A percentile compares a stretch with the other conserved stretches of the same genome.
These are phyloP conservation scores for Malurus cyaneus DNA, from an alignment of 2,113 vertebrate genomes.

Conservation along the genomic window DNA sequence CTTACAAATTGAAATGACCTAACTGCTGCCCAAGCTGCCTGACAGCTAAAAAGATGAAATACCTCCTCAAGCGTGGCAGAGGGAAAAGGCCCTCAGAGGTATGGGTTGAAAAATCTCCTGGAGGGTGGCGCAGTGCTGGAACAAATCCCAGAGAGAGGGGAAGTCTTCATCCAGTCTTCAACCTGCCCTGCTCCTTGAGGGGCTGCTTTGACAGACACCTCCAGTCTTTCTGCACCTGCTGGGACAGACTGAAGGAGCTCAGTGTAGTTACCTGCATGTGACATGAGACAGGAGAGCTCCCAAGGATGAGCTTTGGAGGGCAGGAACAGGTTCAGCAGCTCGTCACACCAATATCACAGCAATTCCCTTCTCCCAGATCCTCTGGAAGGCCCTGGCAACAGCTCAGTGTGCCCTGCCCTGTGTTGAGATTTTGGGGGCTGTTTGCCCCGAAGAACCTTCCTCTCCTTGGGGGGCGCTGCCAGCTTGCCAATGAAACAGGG, in stretches of 20 bases:
- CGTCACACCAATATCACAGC: not conserved
- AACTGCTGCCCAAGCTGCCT: not conserved
- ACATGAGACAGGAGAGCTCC: not conserved
- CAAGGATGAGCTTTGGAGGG: not conserved
- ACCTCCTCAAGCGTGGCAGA: not conserved
- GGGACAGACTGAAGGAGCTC: not conserved
- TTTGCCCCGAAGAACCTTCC: not conserved
- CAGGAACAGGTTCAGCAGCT: not conserved
- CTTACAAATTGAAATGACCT: not conserved
- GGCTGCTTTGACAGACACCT: not conserved
- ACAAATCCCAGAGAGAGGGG: not conserved
- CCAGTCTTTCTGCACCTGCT: not conserved
- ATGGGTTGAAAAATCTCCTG: not conserved
- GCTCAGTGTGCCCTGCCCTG: accelerated
- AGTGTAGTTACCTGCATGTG: accelerated
- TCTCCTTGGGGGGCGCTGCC: not conserved
- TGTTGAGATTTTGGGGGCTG: not conserved
- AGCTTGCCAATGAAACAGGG: not conserved
- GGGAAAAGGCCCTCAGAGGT: not conserved
- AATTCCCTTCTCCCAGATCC: not conserved
- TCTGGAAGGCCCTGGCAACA: not conserved
- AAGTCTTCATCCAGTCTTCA: not conserved
- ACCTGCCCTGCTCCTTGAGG: not conserved
- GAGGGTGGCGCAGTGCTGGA: not conserved
- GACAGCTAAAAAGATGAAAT: not conserved